Percentiles rank a stretch among this genome's conserved stretches.
Evolutionary conservation across 2,888 invertebrate species (phyloP).

Genomic region (Drosophila niveifrons): DNA sequence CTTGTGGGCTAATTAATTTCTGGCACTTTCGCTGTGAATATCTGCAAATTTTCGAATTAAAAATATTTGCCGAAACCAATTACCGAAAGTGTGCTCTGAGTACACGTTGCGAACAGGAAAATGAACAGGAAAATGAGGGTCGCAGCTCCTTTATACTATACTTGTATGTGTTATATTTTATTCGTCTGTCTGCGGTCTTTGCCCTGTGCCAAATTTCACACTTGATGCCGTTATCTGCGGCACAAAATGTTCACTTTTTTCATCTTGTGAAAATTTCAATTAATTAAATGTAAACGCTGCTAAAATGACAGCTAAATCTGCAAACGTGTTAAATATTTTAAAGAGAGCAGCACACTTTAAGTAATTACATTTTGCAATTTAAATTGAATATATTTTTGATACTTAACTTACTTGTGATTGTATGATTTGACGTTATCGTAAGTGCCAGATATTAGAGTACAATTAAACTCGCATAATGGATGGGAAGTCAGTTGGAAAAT

Average conservation of each 20-base stretch:
- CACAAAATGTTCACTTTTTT: conserved; percentile 44
- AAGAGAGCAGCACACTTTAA: conserved; percentile 23
- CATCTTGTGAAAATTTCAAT: conserved; percentile 60
- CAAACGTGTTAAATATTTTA: conserved; percentile 32
- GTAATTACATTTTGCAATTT: conserved; percentile 18
- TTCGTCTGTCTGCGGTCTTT: conserved; percentile 5
- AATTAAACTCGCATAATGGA: conserved; percentile 11
- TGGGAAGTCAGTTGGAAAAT: conserved; percentile 50
- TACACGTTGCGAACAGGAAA: conserved; percentile 1
- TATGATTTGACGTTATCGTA: neutral
- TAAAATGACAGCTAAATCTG: conserved; percentile 49
- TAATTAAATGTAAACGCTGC: conserved; percentile 71
- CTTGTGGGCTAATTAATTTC: conserved; percentile 60
- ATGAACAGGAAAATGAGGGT: neutral
- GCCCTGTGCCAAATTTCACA: conserved; percentile 1
- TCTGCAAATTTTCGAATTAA: conserved; percentile 32
- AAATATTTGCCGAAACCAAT: conserved; percentile 68
- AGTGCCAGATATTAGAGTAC: neutral
- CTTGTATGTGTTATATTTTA: no score
- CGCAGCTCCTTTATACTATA: neutral
- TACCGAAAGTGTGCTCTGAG: conserved; percentile 42
- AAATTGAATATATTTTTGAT: neutral
- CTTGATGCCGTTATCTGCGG: neutral
- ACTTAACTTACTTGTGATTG: neutral
- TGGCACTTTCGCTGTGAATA: conserved; percentile 39